Evolutionary conservation across 2,113 vertebrate species (phyloP).

Genomic region (Python bivittatus): DNA sequence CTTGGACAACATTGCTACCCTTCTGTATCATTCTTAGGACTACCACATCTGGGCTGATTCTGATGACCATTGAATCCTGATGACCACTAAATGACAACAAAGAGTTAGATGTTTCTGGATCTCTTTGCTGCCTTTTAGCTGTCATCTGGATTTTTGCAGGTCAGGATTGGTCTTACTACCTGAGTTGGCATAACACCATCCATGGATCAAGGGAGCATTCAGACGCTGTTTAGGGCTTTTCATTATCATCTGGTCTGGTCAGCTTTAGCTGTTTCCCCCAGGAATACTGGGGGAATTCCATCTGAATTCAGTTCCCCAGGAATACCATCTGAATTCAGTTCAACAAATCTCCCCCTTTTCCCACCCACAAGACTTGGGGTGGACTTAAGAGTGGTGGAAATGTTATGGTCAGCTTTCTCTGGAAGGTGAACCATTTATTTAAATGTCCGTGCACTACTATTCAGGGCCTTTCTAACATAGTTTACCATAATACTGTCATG

Average conservation of each 20-base stretch:
- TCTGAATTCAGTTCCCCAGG: not conserved
- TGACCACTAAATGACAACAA: not conserved
- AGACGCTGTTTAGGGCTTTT: not conserved
- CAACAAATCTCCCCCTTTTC: not conserved
- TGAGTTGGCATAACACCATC: not conserved
- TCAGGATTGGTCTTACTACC: not conserved
- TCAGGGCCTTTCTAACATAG: no score
- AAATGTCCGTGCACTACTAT: no score
- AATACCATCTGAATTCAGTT: not conserved
- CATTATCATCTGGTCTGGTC: not conserved
- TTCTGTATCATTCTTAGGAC: not conserved
- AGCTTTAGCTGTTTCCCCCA: not conserved
- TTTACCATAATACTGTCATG: not conserved
- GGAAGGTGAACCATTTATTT: no score
- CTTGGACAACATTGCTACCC: not conserved
- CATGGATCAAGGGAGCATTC: not conserved
- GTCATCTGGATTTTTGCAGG: not conserved
- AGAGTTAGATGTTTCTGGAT: not conserved
- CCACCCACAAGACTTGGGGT: not conserved
- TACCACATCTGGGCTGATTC: not conserved
- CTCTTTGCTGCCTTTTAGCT: not conserved
- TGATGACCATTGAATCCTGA: not conserved
- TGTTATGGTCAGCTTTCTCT: not conserved
- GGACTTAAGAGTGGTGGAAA: not conserved
- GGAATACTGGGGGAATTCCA: not conserved